A percentile compares a stretch with the other conserved stretches of the same genome.
These are phyloP conservation scores for Petrocephalus schoutedeni DNA, from an alignment of 2,797 vertebrate species.

Conservation along the genomic window DNA sequence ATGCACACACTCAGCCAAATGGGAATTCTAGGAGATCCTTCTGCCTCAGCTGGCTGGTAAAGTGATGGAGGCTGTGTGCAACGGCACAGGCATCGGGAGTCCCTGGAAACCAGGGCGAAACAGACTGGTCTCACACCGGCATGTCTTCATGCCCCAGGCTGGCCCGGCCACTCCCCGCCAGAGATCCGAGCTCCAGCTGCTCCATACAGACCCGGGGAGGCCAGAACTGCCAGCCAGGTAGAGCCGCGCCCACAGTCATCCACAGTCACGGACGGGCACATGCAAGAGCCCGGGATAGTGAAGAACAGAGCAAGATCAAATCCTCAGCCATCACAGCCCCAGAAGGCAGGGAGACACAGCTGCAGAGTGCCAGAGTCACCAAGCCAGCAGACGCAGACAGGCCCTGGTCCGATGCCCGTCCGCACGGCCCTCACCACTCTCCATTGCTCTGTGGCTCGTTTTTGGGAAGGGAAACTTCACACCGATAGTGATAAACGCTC, in stretches of 20 bases:
- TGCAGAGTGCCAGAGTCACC: background rate
- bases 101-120: background rate
- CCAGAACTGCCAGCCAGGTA: background rate
- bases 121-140: background rate
- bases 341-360: background rate
- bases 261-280: background rate
- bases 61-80: background rate
- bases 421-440: background rate
- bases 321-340: background rate
- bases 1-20: background rate
- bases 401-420: background rate
- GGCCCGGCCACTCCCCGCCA: background rate
- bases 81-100: background rate
- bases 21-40: background rate
- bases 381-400: background rate
- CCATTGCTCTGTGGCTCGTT: background rate
- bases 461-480: conserved; percentile 9
- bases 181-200: background rate
- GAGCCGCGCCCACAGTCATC: background rate
- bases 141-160: background rate
- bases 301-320: background rate
- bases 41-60: background rate
- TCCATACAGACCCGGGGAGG: background rate
- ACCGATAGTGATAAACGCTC: background rate
- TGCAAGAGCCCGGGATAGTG: background rate